A percentile compares a stretch with the other conserved stretches of the same genome.
These are phyloP conservation scores for Aramus guarauna DNA, from an alignment of 2,113 vertebrate genomes.

Conservation along the genomic window DNA sequence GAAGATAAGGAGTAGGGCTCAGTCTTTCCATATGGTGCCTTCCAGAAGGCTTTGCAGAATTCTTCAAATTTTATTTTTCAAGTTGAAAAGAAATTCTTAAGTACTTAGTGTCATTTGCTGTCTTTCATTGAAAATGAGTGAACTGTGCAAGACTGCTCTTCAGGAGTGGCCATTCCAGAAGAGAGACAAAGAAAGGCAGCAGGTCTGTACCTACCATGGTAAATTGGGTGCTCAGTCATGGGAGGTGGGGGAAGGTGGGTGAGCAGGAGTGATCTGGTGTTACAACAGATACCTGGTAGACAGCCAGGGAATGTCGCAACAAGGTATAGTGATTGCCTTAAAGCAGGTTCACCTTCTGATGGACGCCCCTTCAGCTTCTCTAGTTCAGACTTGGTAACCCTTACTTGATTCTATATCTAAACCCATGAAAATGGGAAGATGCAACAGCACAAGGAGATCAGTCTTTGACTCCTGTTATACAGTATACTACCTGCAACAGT, in stretches of 20 bases:
- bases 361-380: constrained; percentile 84
- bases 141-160: not conserved
- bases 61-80: not conserved
- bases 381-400: constrained; percentile 78
- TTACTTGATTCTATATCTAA: constrained; percentile 81
- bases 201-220: too few species aligned
- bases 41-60: not conserved
- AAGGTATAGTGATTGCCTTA: constrained; percentile 83
- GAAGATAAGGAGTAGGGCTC: not conserved
- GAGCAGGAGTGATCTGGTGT: not conserved
- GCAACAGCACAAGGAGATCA: not conserved
- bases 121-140: not conserved
- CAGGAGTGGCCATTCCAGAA: not conserved
- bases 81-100: not conserved
- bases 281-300: constrained; percentile 68
- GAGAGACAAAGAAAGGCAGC: not conserved
- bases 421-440: not conserved
- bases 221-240: not conserved
- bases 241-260: not conserved
- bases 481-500: not conserved
- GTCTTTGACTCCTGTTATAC: not conserved
- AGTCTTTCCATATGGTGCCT: not conserved
- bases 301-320: constrained; percentile 81
- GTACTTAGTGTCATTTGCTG: not conserved
- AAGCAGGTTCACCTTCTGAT: constrained; percentile 85